Base-by-base conservation (phyloP, 35 echinoderm and acorn worm genomes). In the Apostichopus californicus region DNA sequence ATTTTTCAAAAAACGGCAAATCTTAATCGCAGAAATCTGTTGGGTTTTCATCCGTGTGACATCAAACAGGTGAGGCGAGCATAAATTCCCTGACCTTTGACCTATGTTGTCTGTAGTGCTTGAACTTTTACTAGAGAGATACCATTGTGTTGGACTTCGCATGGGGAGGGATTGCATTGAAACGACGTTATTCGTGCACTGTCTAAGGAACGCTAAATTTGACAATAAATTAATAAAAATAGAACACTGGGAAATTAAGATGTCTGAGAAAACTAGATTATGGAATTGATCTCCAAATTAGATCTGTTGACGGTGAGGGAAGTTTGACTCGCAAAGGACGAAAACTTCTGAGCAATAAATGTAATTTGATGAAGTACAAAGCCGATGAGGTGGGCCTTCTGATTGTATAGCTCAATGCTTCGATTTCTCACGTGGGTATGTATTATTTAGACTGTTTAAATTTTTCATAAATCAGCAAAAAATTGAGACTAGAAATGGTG, bases 221-320 rank as follows among this genome's bases (percentile, higher is more conserved):
- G 34, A 22, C 71, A 12, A 75, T 75, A n/a, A 14, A 75, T 75
- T 75, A 18, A 75, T 75, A 75, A 75, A 75, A 75, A 18, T 18
- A 18, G 71, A 75, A 75, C 71, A 75, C 71, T 75, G 12, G 71
- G 71, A 18, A 75, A 75, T 75, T 75, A 75, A 75, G 71, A 75
- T 18, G 15, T 20, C 15, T 75, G 71, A 7, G 12, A 18, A 22
- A 75, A 75, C 71, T 75, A 75, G 71, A 75, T 75, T 75, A 18
- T 75, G 14, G n/a, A 75, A 75, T 75, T 75, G 71, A 75, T 75
- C 71, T 75, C 64, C 64, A n/a, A 75, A 75, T 75, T 75, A 75
- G 71, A 75, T 75, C 71, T 75, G 17, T 75, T 18, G 14, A 75
- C 71, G 71, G 17, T 22, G 15, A 75, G 6, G 17, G n/a, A 18